These are phyloP conservation scores for Ethmia dodecea DNA, from an alignment of 2,888 invertebrate genomes.

Conservation along the genomic window DNA sequence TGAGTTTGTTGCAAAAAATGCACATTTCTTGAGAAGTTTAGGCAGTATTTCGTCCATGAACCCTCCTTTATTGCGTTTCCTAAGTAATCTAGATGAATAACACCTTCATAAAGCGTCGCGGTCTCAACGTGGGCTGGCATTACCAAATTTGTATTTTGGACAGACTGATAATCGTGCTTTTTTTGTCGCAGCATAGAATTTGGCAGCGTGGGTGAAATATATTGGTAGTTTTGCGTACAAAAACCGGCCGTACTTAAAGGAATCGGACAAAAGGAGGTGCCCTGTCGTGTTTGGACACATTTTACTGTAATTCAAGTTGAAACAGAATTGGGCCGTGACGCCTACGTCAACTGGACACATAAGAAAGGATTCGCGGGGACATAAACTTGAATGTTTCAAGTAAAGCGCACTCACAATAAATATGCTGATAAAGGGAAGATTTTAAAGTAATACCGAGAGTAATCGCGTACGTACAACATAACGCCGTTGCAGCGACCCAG, in stretches of 20 bases:
- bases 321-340: slow-evolving; percentile 57
- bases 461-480: slow-evolving; percentile 44
- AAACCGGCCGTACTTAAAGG: slow-evolving; percentile 31
- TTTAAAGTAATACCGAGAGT: slow-evolving; percentile 54
- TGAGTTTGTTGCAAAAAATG: slow-evolving; percentile 65
- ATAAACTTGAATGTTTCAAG: slow-evolving; percentile 61
- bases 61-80: slow-evolving; percentile 51
- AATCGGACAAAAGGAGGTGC: slow-evolving; percentile 44
- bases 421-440: slow-evolving; percentile 62
- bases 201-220: slow-evolving; percentile 53
- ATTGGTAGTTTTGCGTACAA: slow-evolving; percentile 41
- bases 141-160: slow-evolving; percentile 46
- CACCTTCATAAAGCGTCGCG: slow-evolving; percentile 53
- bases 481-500: slow-evolving; percentile 46
- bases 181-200: slow-evolving; percentile 55
- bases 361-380: slow-evolving; percentile 40
- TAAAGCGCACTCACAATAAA: slow-evolving; percentile 65
- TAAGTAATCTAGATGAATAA: slow-evolving; percentile 67
- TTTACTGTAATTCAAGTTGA: slow-evolving; percentile 47
- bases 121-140: slow-evolving; percentile 52
- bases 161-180: slow-evolving; percentile 43
- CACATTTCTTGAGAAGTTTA: slow-evolving; percentile 52
- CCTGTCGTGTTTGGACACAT: slow-evolving; percentile 35
- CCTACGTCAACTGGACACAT: slow-evolving; percentile 62
- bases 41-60: slow-evolving; percentile 53